These are phyloP conservation scores for Synanthedon myopaeformis DNA, from an alignment of 2,888 invertebrate genomes.

Conservation along the genomic window DNA sequence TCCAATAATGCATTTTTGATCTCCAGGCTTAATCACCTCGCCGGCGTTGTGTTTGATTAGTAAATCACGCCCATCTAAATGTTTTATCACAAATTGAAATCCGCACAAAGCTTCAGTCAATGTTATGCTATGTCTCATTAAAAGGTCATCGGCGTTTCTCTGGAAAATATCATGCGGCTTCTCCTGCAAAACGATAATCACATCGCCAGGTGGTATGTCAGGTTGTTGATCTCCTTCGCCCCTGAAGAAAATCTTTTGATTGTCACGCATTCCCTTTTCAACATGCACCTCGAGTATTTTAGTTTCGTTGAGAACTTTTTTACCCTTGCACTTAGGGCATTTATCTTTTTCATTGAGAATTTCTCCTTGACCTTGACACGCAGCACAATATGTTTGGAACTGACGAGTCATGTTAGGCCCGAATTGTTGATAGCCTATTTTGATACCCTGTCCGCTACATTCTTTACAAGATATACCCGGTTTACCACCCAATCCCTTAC, in stretches of 20 bases:
- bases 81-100: conserved; percentile 84
- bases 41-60: conserved; percentile 83
- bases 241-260: conserved; percentile 85
- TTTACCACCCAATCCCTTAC: conserved; percentile 83
- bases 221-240: conserved; percentile 94
- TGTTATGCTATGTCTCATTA: conserved; percentile 80
- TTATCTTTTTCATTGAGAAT: conserved; percentile 84
- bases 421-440: conserved; percentile 79
- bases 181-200: conserved; percentile 87
- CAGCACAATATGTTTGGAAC: conserved; percentile 71
- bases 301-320: conserved; percentile 84
- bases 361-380: conserved; percentile 78
- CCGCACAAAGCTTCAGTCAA: conserved; percentile 94
- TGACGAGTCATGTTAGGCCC: conserved; percentile 74
- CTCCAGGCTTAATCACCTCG: conserved; percentile 85
- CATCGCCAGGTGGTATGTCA: conserved; percentile 87
- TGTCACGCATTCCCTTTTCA: conserved; percentile 90
- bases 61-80: conserved; percentile 89
- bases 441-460: conserved; percentile 84
- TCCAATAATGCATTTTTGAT: conserved; percentile 79
- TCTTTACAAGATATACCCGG: conserved; percentile 76
- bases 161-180: conserved; percentile 84
- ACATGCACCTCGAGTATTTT: conserved; percentile 89
- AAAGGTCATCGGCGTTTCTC: conserved; percentile 80
- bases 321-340: conserved; percentile 85